These are phyloP conservation scores for Venturia canescens DNA, from an alignment of 1,140 invertebrate species.

Conservation along the genomic window DNA sequence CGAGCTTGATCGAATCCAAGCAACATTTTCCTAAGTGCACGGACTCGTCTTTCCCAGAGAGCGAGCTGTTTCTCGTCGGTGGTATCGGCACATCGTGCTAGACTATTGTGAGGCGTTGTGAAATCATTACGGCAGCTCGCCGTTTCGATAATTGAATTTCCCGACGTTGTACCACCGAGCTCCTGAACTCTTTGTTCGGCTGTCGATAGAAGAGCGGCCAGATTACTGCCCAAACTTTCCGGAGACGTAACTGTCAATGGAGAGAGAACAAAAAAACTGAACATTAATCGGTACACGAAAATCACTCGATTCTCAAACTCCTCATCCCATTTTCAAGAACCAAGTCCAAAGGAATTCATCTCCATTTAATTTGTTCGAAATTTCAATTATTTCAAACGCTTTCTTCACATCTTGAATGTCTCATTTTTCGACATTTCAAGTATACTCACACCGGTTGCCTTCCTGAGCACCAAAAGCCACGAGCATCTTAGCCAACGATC, in stretches of 20 bases:
- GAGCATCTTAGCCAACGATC: constrained; percentile 91
- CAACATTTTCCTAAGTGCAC: constrained; percentile 87
- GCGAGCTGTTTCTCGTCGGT: constrained; percentile 90
- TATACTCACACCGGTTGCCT: constrained; percentile 91
- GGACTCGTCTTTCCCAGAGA: constrained; percentile 90
- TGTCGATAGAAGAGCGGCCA: constrained; percentile 87
- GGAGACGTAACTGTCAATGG: constrained; percentile 81
- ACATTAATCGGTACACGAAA: background rate
- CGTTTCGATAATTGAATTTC: constrained; percentile 72
- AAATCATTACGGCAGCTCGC: constrained; percentile 77
- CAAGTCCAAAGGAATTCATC: too few relatives aligned
- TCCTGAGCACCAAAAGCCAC: constrained; percentile 92
- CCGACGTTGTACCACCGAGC: constrained; percentile 78
- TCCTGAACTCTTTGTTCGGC: constrained; percentile 87
- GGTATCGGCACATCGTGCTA: constrained; percentile 81
- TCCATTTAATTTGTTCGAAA: too few relatives aligned
- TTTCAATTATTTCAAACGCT: too few relatives aligned
- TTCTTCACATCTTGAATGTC: too few relatives aligned
- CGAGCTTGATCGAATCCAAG: constrained; percentile 83
- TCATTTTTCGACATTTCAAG: constrained; percentile 37
- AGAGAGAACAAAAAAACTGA: constrained; percentile 57
- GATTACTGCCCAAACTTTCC: constrained; percentile 84
- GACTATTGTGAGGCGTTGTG: constrained; percentile 77
- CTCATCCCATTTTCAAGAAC: too few relatives aligned
- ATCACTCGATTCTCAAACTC: too few relatives aligned